Evolutionary conservation across 2,888 invertebrate species (phyloP).

Genomic region (Alentia gelatinosa): DNA sequence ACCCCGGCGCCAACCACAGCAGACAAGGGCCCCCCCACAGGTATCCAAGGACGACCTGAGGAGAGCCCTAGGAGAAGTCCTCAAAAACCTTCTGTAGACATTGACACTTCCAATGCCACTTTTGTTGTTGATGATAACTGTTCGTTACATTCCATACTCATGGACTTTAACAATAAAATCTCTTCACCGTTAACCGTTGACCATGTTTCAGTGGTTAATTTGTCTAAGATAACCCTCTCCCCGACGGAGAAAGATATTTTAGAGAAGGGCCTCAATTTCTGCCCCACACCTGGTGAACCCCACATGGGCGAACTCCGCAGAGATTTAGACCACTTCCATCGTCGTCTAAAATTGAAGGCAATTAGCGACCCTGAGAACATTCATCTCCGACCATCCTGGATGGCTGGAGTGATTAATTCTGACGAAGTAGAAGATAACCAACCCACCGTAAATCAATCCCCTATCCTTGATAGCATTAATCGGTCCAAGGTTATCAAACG

Average conservation of each 20-base stretch:
- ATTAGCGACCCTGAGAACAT: not conserved
- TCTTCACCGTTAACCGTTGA: not conserved
- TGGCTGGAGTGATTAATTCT: not conserved
- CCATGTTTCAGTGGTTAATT: not conserved
- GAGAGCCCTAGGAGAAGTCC: too few relatives aligned
- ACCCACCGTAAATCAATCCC: not conserved
- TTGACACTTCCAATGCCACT: too few relatives aligned
- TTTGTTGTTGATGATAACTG: too few relatives aligned
- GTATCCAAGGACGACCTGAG: too few relatives aligned
- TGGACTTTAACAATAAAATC: not conserved
- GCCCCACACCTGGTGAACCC: slow-evolving; percentile 11
- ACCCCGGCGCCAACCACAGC: too few relatives aligned
- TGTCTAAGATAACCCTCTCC: not conserved
- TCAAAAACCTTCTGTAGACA: too few relatives aligned
- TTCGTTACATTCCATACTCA: too few relatives aligned
- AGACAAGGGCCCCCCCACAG: too few relatives aligned
- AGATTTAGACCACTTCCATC: not conserved
- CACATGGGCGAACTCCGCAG: not conserved
- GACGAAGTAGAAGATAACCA: not conserved
- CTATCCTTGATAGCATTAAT: not conserved
- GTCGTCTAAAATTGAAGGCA: not conserved
- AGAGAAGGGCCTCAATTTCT: not conserved
- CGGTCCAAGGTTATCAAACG: not conserved
- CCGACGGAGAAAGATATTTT: not conserved
- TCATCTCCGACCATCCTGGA: not conserved